These are phyloP conservation scores for Lasius fuliginosus DNA, from an alignment of 2,888 invertebrate species.

Conservation along the genomic window DNA sequence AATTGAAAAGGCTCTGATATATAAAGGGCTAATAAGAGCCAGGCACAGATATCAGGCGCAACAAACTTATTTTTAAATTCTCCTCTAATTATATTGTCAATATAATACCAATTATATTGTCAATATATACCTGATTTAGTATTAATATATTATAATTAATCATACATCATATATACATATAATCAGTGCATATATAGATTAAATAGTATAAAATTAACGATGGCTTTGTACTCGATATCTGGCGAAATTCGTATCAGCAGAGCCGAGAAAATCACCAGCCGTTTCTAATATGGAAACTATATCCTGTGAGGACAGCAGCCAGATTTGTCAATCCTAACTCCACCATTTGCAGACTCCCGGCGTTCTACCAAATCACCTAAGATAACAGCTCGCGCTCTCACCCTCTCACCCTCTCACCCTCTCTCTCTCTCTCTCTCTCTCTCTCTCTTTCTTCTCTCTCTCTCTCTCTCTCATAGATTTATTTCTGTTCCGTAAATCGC, in stretches of 20 bases:
- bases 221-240: too few relatives aligned
- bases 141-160: too few relatives aligned
- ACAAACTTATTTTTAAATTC: too few relatives aligned
- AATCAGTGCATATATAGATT: not conserved
- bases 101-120: too few relatives aligned
- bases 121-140: too few relatives aligned
- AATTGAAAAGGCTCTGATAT: too few relatives aligned
- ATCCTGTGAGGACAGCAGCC: conserved; percentile 1
- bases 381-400: conserved; percentile 34
- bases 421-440: not conserved
- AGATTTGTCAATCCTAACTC: conserved; percentile 49
- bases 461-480: conserved; percentile 25
- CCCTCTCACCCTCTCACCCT: not conserved
- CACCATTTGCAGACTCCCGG: conserved; percentile 32
- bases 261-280: conserved; percentile 1
- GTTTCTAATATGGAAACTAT: conserved; percentile 15
- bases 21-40: too few relatives aligned
- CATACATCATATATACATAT: too few relatives aligned
- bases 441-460: too few relatives aligned
- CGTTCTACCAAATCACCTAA: conserved; percentile 46
- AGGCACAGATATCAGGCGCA: too few relatives aligned
- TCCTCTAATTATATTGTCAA: too few relatives aligned
- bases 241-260: not conserved
- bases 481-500: conserved; percentile 52
- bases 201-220: conserved; percentile 13